Conservation (phyloP, 1,140 invertebrate species). For the Ips nitidus region DNA sequence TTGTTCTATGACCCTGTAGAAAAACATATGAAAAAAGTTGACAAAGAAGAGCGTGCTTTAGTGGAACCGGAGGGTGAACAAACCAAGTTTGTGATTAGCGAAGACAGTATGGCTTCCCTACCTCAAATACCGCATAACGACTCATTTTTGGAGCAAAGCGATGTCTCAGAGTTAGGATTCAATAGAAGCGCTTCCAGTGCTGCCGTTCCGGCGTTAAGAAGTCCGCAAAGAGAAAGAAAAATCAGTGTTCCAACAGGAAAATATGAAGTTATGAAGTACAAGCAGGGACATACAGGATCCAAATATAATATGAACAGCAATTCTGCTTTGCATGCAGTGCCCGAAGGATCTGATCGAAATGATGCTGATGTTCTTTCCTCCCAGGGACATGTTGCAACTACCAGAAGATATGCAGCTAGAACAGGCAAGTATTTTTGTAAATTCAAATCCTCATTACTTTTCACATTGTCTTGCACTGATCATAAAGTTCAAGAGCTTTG, state of each 20-base stretch:
- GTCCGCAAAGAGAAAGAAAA: slow-evolving; percentile 52
- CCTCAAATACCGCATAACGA: slow-evolving; percentile 46
- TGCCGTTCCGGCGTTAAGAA: slow-evolving; percentile 57
- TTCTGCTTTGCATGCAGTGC: slow-evolving; percentile 61
- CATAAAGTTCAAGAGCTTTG: too few species aligned
- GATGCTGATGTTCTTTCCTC: slow-evolving; percentile 42
- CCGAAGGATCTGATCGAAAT: slow-evolving; percentile 53
- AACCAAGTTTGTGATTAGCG: slow-evolving; percentile 49
- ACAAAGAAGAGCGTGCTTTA: slow-evolving; percentile 58
- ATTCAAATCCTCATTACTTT: neutral
- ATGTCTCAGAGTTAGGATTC: slow-evolving; percentile 42
- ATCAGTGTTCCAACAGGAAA: slow-evolving; percentile 57
- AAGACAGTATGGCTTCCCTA: slow-evolving; percentile 46
- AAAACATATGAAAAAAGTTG: slow-evolving; percentile 70
- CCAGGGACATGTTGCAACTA: slow-evolving; percentile 43
- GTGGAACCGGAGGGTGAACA: slow-evolving; percentile 37
- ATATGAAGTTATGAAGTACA: slow-evolving; percentile 47
- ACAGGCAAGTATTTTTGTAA: slow-evolving; percentile 19
- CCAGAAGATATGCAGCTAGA: slow-evolving; percentile 23
- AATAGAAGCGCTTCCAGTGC: slow-evolving; percentile 58
- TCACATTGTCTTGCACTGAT: neutral
- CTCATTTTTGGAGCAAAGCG: slow-evolving; percentile 44
- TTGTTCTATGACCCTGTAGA: slow-evolving; percentile 82
- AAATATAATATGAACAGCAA: slow-evolving; percentile 50
- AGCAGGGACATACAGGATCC: slow-evolving; percentile 40